Base-by-base conservation (phyloP, 2,113 vertebrate species). In the Stictonetta naevosa region DNA sequence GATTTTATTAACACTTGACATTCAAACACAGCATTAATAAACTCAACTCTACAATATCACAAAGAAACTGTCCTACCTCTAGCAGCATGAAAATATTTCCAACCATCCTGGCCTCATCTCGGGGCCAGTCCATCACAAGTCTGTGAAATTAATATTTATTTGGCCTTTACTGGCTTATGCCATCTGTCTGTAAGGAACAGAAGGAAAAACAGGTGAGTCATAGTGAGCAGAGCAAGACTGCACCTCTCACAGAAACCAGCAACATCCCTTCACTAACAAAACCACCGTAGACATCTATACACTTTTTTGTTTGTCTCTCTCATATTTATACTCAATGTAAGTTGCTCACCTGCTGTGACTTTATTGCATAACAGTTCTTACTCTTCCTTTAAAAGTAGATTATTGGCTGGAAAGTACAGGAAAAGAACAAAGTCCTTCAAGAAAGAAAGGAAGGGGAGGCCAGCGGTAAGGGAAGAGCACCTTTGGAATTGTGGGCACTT, bases 121-220 rank as follows among this genome's bases (percentile, higher is more conserved):
- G 28, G 23, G 76, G 14, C 58, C 88, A 88, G 73, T 50, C 82
- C 64, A 63, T 48, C 48, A n/a, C 40, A 31, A 31, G 31, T 4
- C 72, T 38, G 68, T 48, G 42, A 60, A 78, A 64, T 62, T 69
- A 84, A 48, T 48, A 93, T 75, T 94, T 92, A 58, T 72, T 91
- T 88, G 95, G 80, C 83, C 83, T 94, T 83, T n/a, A 42, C 62
- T 78, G 60, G 31, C 34, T 88, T 63, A 28, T 84, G 76, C 85
- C 80, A 84, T 94, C 73, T 95, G 95, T 76, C 76, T 96, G 64
- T 12, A 60, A 93, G 38, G 63, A 95, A 88, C 74, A 95, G 8
- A 73, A 40, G 60, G 68, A 84, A 92, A 94, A 96, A 64, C 16
- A 95, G 76, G 76, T 84, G 95, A 96, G 79, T 88, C 88, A 81